These are phyloP conservation scores for Vidua chalybeata DNA, from an alignment of 2,113 vertebrate genomes.

Conservation along the genomic window DNA sequence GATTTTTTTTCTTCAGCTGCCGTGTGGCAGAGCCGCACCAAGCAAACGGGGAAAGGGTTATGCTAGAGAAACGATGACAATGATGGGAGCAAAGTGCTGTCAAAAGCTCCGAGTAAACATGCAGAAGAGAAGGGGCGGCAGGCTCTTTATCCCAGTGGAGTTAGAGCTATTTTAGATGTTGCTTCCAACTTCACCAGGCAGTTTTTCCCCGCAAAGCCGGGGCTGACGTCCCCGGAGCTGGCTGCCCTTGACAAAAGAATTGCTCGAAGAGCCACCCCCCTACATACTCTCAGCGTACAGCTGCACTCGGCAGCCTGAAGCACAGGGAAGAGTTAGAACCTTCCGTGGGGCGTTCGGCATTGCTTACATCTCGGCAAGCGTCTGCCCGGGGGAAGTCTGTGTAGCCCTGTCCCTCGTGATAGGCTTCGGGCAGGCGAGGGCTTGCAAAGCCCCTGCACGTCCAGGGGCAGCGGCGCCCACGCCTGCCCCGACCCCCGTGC, in stretches of 20 bases:
- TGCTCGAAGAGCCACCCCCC: not conserved
- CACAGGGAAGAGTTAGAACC: not conserved
- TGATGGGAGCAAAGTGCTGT: not conserved
- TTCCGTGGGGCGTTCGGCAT: not conserved
- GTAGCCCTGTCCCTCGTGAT: not conserved
- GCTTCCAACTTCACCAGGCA: not conserved
- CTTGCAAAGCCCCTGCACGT: not conserved
- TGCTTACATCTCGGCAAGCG: not conserved
- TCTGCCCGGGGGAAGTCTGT: not conserved
- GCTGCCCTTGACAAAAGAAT: not conserved
- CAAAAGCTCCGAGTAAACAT: not conserved
- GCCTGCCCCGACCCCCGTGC: not conserved
- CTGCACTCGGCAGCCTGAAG: not conserved
- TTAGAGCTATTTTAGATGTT: not conserved
- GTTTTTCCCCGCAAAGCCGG: not conserved
- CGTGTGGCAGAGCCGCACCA: not conserved
- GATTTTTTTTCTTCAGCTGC: not conserved
- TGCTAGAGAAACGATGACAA: not conserved
- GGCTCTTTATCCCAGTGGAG: not conserved
- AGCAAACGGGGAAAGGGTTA: not conserved
- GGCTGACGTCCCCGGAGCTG: not conserved
- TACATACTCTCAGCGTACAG: too few species aligned
- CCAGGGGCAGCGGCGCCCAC: not conserved
- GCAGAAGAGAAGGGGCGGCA: not conserved
- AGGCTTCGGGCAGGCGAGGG: not conserved